Evolutionary conservation across 1,140 invertebrate genomes (phyloP), one percentile per base, ranked within the genome.

Genomic region (Drosophila rufa): DNA sequence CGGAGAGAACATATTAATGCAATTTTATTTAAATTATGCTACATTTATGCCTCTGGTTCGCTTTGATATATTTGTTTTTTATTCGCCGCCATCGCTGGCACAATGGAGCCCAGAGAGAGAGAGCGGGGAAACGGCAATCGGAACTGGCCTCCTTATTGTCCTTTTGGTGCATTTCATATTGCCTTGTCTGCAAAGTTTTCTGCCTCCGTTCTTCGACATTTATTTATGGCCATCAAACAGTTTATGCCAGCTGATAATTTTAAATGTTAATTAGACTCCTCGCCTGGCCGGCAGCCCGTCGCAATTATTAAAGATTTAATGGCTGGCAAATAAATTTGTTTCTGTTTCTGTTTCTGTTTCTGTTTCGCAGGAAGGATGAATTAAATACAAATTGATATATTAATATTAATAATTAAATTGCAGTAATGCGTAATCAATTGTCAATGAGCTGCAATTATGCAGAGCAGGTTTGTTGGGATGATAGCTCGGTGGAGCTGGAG

Each of bases 1-100:
- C 70, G 75, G 66, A 53, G 68, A 70, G 73, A 87, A 87, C 83
- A 87, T 80, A 87, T 87, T 87, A 87, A 87, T 87, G 83, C 79
- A 87, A 87, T 87, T 87, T 87, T 82, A 87, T 87, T 86, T 87
- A 87, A 87, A 87, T 87, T 82, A 86, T 74, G 71, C 76, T 75
- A 87, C 77, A 82, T 80, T 84, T 80, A 82, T 84, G 82, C 76
- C 64, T 62, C 75, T 51, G 70, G 61, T 50, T 27, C 47, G 45
- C 45, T 62, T 69, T 85, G 75, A 82, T 86, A 86, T 81, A 86
- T 86, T 82, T 79, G 75, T 40, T 64, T 84, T 80, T 68, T 61
- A 79, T 55, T 51, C 66, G 58, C 47, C 43, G 62, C 53, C 79
- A 51, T 71, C 73, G 58, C 14, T 43, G 40, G 22, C 22, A 25